These are phyloP conservation scores for Pogonocherus hispidulus DNA, from an alignment of 2,888 invertebrate genomes.

Conservation along the genomic window DNA sequence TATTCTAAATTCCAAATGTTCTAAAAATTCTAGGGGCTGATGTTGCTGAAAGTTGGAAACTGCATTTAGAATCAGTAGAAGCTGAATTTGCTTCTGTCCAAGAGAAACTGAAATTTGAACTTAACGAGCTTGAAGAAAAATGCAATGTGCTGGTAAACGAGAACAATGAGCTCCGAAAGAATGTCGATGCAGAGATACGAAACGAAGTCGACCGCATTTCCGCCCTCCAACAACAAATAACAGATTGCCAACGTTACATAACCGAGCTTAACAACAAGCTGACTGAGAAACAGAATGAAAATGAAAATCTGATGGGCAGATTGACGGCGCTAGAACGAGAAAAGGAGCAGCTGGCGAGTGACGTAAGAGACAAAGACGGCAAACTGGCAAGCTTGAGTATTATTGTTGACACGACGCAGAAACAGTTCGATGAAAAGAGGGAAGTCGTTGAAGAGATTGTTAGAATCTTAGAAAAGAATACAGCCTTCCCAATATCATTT, in stretches of 20 bases:
- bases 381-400: constrained; percentile 52
- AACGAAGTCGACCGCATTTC: constrained; percentile 65
- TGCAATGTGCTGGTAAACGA: constrained; percentile 64
- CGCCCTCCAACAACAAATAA: constrained; percentile 64
- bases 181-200: constrained; percentile 65
- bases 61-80: constrained; percentile 77
- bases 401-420: constrained; percentile 55
- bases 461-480: constrained; percentile 52
- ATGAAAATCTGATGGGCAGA: constrained; percentile 50
- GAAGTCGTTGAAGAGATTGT: constrained; percentile 57
- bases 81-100: constrained; percentile 71
- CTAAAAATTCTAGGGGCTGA: constrained; percentile 75
- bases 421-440: constrained; percentile 57
- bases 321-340: constrained; percentile 47
- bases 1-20: neutral
- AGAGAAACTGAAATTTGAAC: constrained; percentile 63
- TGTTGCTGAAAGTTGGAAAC: constrained; percentile 80
- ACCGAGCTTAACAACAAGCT: constrained; percentile 57
- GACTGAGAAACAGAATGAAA: constrained; percentile 56
- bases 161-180: constrained; percentile 66
- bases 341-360: constrained; percentile 45
- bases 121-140: constrained; percentile 69
- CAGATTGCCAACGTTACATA: constrained; percentile 59
- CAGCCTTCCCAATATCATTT: constrained; percentile 49
- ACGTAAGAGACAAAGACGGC: constrained; percentile 51